A percentile compares a stretch with the other conserved stretches of the same genome.
These are phyloP conservation scores for Dreissena polymorpha DNA, from an alignment of 1,140 invertebrate genomes.

Conservation along the genomic window DNA sequence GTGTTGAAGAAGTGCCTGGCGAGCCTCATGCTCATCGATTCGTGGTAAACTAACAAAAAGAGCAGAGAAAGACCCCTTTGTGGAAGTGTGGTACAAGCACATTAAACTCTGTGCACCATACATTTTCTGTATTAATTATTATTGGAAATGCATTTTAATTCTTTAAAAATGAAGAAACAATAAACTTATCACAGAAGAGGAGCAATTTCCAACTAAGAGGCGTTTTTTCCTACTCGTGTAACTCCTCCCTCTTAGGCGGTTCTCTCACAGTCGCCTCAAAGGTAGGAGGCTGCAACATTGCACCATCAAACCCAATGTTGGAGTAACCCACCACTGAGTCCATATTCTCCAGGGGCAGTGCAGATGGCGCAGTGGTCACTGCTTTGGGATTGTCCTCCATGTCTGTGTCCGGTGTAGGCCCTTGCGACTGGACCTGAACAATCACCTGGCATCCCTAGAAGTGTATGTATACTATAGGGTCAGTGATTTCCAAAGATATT, in stretches of 20 bases:
- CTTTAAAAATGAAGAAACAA: background rate
- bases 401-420: constrained; percentile 73
- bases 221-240: constrained; percentile 31
- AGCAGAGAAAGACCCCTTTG: background rate
- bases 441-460: background rate
- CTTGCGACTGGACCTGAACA: constrained; percentile 56
- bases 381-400: constrained; percentile 76
- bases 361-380: constrained; percentile 73
- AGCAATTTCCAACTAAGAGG: too few species aligned
- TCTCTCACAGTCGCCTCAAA: constrained; percentile 67
- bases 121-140: background rate
- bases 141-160: background rate
- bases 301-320: constrained; percentile 80
- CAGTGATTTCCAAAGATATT: background rate
- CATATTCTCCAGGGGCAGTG: constrained; percentile 80
- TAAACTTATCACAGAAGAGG: too few species aligned
- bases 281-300: constrained; percentile 77
- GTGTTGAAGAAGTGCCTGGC: constrained; percentile 80
- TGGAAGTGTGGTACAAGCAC: background rate
- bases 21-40: constrained; percentile 81
- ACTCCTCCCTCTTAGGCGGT: constrained; percentile 65
- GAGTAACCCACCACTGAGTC: constrained; percentile 81
- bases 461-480: constrained; percentile 9
- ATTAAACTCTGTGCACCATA: background rate
- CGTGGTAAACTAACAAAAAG: constrained; percentile 72